Evolutionary conservation across 2,888 invertebrate species (phyloP), one percentile per base, ranked within the genome.

Genomic region (Cremastobaeus sp.): DNA sequence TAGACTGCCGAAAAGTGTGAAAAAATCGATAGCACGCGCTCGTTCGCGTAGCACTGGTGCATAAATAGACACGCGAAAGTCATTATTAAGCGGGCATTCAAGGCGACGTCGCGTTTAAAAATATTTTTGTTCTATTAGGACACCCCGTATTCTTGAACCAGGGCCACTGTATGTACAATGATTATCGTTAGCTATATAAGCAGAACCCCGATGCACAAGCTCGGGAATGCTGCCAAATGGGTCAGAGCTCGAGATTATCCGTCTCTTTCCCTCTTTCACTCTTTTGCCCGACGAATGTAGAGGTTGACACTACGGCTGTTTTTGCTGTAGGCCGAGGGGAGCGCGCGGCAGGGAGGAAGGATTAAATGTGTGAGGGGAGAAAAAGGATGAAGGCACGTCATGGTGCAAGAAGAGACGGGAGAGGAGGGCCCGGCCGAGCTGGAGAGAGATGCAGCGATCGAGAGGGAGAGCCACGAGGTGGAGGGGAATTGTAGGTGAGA

Each of bases 141-240:
- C 71, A 71, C 71, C 64, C 64, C 50, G 71, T 71, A 71, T 71
- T 55, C 39, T 68, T 59, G 52, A 65, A 37, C 59, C 65, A 65
- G 71, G 65, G 71, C 59, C 71, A 54, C 65, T 55, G 65, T 65
- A 59, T 54, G 62, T 62, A 70, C 77, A 77, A 79, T 78, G 78
- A 80, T 80, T 78, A 78, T 76, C 77, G 78, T 75, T 73, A 74
- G 78, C 74, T 74, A 73, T 70, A 74, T 72, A 73, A 76, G 74
- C 76, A 78, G 77, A 81, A 77, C 77, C 76, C 76, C 74, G 76
- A 76, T 76, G 78, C 78, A 69, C 54, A 77, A 77, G 77, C 78
- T 82, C 81, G 84, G 84, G 84, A 84, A 82, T 77, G 62, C 43
- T 85, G 85, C 86, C 85, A 86, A 86, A 85, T 86, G 79, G 85